phyloP scores from a whole-genome alignment of 1,140 invertebrate species.

The Leptoteleia sp. region DNA sequence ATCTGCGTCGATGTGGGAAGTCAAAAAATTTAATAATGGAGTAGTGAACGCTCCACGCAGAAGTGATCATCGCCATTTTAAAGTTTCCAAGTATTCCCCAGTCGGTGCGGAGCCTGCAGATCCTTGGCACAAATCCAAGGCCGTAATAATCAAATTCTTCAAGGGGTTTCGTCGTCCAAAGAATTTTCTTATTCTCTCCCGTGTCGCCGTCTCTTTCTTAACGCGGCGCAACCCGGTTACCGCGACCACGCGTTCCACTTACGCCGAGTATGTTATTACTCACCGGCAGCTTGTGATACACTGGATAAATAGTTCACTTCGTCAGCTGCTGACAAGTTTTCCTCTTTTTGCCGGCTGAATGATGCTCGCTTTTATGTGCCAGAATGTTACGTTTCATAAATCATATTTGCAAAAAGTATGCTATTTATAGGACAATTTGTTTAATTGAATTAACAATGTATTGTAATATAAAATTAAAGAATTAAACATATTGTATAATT shows the following conservation, averaged over 20 bases:
- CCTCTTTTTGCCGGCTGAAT: not conserved
- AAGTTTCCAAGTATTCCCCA: constrained; percentile 71
- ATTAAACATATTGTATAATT: too few species aligned
- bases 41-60: constrained; percentile 39
- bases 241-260: constrained; percentile 23
- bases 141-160: constrained; percentile 77
- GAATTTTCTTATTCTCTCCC: constrained; percentile 60
- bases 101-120: constrained; percentile 48
- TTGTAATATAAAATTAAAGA: too few species aligned
- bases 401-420: too few species aligned
- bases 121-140: constrained; percentile 69
- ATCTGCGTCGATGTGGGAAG: constrained; percentile 29
- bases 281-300: constrained; percentile 4
- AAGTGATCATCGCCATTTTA: constrained; percentile 58
- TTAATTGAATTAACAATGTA: too few species aligned
- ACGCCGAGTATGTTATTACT: constrained; percentile 26
- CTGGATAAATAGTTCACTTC: constrained; percentile 6
- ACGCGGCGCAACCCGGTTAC: constrained; percentile 23
- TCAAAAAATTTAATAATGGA: constrained; percentile 72
- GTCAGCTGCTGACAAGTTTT: not conserved
- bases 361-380: not conserved
- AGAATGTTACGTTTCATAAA: too few species aligned
- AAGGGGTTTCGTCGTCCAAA: constrained; percentile 58
- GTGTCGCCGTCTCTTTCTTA: constrained; percentile 15
- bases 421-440: too few species aligned